Percentiles rank a stretch among this genome's conserved stretches.
phyloP scores from a whole-genome alignment of 2,888 invertebrate genomes.

The Melangyna quadrimaculata region DNA sequence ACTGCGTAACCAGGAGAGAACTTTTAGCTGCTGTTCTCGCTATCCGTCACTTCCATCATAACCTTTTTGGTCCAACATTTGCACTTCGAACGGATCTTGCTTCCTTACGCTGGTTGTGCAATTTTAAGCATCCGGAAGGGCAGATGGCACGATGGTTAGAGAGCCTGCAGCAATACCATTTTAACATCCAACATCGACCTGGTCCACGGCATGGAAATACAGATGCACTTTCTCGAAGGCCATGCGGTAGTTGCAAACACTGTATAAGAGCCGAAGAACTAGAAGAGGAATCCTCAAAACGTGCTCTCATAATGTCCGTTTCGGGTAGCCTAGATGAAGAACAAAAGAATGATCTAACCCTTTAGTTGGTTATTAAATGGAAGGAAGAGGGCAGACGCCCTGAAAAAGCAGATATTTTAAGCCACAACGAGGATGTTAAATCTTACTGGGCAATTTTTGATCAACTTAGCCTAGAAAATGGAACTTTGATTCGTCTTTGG shows the following conservation, averaged over 20 bases:
- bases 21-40: conserved; percentile 3
- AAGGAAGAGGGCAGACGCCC: neutral
- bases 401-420: neutral
- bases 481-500: neutral
- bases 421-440: neutral
- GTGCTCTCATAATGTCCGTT: neutral
- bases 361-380: neutral
- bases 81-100: conserved; percentile 13
- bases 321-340: neutral
- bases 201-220: conserved; percentile 27
- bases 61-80: conserved; percentile 58
- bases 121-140: conserved; percentile 14
- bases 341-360: neutral
- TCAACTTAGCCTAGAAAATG: neutral
- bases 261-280: neutral
- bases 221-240: conserved; percentile 35
- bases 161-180: conserved; percentile 13
- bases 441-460: neutral
- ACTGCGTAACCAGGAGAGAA: conserved; percentile 10
- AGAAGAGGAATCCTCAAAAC: neutral
- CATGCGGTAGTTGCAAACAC: conserved; percentile 2
- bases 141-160: conserved; percentile 34
- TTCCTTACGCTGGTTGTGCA: conserved; percentile 25
- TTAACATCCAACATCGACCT: neutral
- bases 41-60: conserved; percentile 16